These are phyloP conservation scores for Drosophila grimshawi DNA, from an alignment of 1,140 invertebrate species.

Conservation along the genomic window DNA sequence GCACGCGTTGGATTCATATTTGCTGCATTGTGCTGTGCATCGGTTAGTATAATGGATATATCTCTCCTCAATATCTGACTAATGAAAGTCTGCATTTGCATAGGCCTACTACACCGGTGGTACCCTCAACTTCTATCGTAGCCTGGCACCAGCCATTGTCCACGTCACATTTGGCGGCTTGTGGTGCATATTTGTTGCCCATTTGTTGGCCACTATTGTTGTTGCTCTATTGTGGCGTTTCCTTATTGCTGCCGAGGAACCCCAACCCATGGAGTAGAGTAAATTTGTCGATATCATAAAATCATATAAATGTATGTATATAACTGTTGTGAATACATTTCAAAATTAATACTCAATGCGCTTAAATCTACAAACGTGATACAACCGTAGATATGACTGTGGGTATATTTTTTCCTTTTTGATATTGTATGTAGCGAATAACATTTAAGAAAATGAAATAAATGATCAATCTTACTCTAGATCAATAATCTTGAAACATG, in stretches of 20 bases:
- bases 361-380: too few species aligned
- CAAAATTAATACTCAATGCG: too few species aligned
- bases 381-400: too few species aligned
- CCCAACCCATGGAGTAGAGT: background rate
- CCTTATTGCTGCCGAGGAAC: background rate
- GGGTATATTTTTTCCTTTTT: too few species aligned
- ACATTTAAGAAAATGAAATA: too few species aligned
- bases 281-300: background rate
- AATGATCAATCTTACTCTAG: too few species aligned
- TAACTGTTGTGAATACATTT: too few species aligned
- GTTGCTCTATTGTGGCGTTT: conserved; percentile 26
- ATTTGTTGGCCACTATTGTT: background rate
- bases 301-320: too few species aligned
- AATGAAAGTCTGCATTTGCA: too few species aligned
- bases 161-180: background rate
- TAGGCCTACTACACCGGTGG: background rate
- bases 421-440: too few species aligned
- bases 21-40: background rate
- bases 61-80: background rate
- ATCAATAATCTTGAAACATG: too few species aligned
- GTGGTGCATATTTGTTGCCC: conserved; percentile 23
- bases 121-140: conserved; percentile 26
- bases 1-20: conserved; percentile 32
- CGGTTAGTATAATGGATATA: conserved; percentile 14
- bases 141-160: background rate